Evolutionary conservation across 2,113 vertebrate genomes (phyloP).

Genomic region (Phaethon lepturus): DNA sequence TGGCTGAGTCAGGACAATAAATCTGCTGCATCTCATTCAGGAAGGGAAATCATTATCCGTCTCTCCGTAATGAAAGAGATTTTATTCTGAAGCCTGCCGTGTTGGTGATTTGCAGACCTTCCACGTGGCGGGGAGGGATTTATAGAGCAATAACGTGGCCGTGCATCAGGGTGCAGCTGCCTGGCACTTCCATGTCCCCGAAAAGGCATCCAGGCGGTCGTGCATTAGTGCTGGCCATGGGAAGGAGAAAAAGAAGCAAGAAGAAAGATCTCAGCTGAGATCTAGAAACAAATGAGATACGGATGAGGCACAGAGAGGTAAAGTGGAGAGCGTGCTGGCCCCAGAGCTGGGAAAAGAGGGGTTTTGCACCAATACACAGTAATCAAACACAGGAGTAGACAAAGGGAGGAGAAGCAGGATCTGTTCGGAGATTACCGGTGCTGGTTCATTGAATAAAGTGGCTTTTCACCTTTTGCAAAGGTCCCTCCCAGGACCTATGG

Average conservation of each 20-base stretch:
- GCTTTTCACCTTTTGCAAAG: background rate
- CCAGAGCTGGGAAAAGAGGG: background rate
- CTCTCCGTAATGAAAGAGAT: background rate
- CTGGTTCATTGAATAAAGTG: background rate
- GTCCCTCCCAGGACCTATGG: background rate
- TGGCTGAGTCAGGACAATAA: conserved; percentile 58
- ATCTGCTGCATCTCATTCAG: conserved; percentile 15
- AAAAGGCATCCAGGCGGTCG: background rate
- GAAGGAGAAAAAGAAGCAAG: background rate
- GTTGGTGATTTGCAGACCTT: background rate
- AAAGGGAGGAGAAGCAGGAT: background rate
- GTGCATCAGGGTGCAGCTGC: fast-evolving
- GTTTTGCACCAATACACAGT: background rate
- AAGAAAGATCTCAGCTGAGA: background rate
- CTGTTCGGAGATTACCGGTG: background rate
- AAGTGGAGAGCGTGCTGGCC: background rate
- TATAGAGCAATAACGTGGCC: fast-evolving
- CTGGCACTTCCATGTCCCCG: fast-evolving
- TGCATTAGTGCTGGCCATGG: fast-evolving
- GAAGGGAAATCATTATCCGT: conserved; percentile 30
- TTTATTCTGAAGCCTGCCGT: background rate
- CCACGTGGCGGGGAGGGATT: background rate
- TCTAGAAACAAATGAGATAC: background rate
- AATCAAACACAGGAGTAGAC: background rate
- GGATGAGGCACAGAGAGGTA: background rate